Evolutionary conservation across 1,140 invertebrate genomes (phyloP), one percentile per base, ranked within the genome.

Genomic region (Hylaeus volcanicus): DNA sequence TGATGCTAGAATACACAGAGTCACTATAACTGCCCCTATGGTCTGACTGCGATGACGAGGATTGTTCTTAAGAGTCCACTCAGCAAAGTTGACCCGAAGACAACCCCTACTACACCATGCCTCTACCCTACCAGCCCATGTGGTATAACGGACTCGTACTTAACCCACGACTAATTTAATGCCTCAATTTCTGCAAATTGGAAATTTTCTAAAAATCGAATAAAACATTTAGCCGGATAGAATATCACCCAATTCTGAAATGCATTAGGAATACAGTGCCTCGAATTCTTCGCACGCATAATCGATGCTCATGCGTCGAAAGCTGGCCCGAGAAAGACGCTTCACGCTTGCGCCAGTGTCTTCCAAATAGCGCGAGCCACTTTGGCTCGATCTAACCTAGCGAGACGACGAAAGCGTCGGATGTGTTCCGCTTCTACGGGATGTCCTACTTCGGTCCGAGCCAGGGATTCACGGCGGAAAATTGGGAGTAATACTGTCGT

Each of bases 361-460:
- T 78, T 85, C 80, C 70, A 85, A 82, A 82, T 82, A 85, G 55
- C 75, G 48, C 51, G 74, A 79, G 73, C 83, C 80, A 73, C 66
- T 81, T 84, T 82, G 66, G 70, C 80, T 76, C 63, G 63, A n/a
- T 78, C 66, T 58, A 73, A 84, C 68, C 65, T 79, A 56, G 61
- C 76, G 76, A 39, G 51, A 65, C 71, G 71, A 74, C 79, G 64
- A 80, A 80, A 75, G 74, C 73, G 79, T 68, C 79, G 37, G 72
- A 69, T 53, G 64, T 51, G 79, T 75, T 61, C 48, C 73, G 78
- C 64, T 80, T 60, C 55, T 37, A 53, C 55, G 73, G n/a, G 73
- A 61, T 75, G 79, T 14, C 79, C 79, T 80, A 80, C 15, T 75
- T 80, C 45, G 56, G 9, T 0, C 3, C 56, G 41, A 73, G 53